A percentile compares a stretch with the other conserved stretches of the same genome.
phyloP scores from a whole-genome alignment of 1,140 invertebrate species.

The Carposina sasakii region DNA sequence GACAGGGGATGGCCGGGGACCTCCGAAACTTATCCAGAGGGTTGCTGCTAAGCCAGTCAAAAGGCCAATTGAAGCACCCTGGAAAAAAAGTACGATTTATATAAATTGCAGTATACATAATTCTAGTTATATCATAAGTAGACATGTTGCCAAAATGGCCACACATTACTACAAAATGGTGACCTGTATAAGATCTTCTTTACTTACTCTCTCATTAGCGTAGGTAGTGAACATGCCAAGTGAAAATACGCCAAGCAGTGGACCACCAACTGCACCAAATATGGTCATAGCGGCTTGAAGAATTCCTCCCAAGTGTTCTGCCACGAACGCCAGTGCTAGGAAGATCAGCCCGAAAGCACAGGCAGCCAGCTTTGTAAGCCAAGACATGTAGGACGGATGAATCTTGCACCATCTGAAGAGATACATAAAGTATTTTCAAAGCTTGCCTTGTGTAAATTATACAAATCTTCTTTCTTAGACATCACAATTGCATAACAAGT shows the following conservation, averaged over 20 bases:
- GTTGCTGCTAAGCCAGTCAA: conserved; percentile 78
- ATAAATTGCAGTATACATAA: no score
- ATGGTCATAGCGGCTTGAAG: conserved; percentile 84
- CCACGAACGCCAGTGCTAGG: conserved; percentile 82
- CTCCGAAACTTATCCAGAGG: conserved; percentile 91
- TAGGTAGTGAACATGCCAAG: conserved; percentile 81
- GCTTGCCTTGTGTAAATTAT: neutral
- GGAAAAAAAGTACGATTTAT: conserved; percentile 27
- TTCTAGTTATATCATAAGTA: no score
- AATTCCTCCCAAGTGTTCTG: conserved; percentile 81
- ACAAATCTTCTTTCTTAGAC: neutral
- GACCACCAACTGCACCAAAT: conserved; percentile 87
- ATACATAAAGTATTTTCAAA: conserved; percentile 23
- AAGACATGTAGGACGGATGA: conserved; percentile 31
- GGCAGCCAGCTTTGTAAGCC: conserved; percentile 76
- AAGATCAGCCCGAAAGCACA: conserved; percentile 80
- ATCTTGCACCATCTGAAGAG: conserved; percentile 33
- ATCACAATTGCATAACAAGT: neutral
- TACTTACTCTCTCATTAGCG: conserved; percentile 73
- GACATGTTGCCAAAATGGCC: no score
- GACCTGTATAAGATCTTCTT: no score
- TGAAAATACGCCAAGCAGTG: conserved; percentile 84
- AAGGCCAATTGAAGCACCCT: conserved; percentile 81
- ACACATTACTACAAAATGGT: no score
- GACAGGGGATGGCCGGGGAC: conserved; percentile 77